Evolutionary conservation across 1,140 invertebrate genomes (phyloP), one percentile per base, ranked within the genome.

Genomic region (Drosophila bocki): DNA sequence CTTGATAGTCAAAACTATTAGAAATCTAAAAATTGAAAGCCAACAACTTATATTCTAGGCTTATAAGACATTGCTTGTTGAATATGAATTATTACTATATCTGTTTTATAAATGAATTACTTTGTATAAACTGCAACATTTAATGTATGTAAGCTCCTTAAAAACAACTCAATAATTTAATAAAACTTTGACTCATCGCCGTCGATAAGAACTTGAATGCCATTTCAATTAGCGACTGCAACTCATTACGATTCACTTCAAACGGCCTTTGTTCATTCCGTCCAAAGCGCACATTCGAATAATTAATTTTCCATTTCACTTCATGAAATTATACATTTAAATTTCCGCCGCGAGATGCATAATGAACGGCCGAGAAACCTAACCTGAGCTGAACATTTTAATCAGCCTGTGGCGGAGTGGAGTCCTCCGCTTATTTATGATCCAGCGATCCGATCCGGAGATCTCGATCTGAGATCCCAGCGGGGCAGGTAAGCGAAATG

Each of bases 261-360:
- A 59, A 61, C 17, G 51, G 54, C 50, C 65, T 59, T 71, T 65
- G 69, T 88, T 79, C n/a, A 53, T 58, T 68, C 32, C 19, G 33
- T 19, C 62, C 45, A 17, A 53, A 50, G 54, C 53, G 74, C 50
- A 62, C 59, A 72, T 47, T 54, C 61, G 76, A 41, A 79, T 80
- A 87, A 84, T 87, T 88, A 88, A 84, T 84, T 84, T 87, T 74
- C 61, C 71, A 75, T 82, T 82, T 82, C 53, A 58, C 65, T 59
- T 53, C 22, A 51, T 57, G 59, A 57, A 71, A 85, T 85, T 85
- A 85, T 68, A 76, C 77, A 63, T 87, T 88, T 69, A 78, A 88
- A 87, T 88, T 70, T 68, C 33, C 45, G 61, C 64, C 60, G 42
- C 53, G 70, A 32, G 32, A 53, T 75, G 70, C 65, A 78, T 87